phyloP scores from a whole-genome alignment of 2,113 vertebrate genomes.

The Dissostichus mawsoni region DNA sequence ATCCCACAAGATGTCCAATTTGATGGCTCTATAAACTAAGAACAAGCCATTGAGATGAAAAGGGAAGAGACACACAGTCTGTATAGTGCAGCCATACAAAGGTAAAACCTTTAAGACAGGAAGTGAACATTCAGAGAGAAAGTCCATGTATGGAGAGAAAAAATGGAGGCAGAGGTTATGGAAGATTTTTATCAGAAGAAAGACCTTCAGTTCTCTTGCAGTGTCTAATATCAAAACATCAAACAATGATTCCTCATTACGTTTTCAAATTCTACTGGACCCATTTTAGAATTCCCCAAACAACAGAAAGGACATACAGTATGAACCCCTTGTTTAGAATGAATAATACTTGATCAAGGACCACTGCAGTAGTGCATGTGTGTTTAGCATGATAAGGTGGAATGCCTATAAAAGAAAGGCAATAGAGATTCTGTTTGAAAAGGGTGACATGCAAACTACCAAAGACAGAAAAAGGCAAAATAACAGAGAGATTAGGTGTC shows the following conservation, averaged over 20 bases:
- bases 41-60: not conserved
- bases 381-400: not conserved
- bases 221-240: not conserved
- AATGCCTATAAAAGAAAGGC: not conserved
- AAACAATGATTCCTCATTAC: no score
- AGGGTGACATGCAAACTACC: not conserved
- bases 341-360: not conserved
- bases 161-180: not conserved
- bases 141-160: not conserved
- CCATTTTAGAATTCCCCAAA: no score
- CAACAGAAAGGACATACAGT: no score
- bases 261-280: not conserved
- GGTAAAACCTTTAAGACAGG: not conserved
- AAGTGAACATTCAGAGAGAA: not conserved
- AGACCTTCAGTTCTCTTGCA: not conserved
- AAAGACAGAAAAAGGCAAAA: not conserved
- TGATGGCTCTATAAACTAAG: not conserved
- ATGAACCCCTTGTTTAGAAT: not conserved
- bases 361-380: not conserved
- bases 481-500: not conserved
- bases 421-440: not conserved
- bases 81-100: not conserved
- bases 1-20: not conserved
- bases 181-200: not conserved
- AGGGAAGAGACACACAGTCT: not conserved